Conservation (phyloP, 2,113 vertebrate species). For the Heloderma charlesbogerti region DNA sequence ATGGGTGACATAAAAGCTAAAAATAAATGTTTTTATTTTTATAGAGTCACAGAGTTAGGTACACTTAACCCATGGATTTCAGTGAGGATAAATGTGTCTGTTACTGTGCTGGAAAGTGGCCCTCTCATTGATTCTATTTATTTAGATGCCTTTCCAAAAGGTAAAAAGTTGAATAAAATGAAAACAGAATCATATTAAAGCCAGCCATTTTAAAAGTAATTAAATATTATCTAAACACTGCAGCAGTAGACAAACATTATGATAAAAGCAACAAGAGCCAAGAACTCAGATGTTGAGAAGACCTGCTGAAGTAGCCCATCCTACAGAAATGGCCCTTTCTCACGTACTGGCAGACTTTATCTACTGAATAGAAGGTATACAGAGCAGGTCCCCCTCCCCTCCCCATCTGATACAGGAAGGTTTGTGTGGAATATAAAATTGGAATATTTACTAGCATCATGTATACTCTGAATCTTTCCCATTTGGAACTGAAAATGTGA, state of each 20-base stretch:
- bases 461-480: too few species aligned
- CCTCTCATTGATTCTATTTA: not conserved
- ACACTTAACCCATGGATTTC: not conserved
- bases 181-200: not conserved
- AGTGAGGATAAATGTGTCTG: not conserved
- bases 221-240: not conserved
- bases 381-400: too few species aligned
- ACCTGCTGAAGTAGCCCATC: not conserved
- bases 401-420: too few species aligned
- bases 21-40: too few species aligned
- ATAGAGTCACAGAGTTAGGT: not conserved
- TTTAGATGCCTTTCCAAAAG: not conserved
- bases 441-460: too few species aligned
- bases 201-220: not conserved
- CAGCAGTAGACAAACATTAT: not conserved
- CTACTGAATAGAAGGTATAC: too few species aligned
- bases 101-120: not conserved
- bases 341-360: too few species aligned
- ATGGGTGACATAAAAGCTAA: not conserved
- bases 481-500: too few species aligned
- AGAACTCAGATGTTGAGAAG: not conserved
- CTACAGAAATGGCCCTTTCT: too few species aligned
- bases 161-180: not conserved
- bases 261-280: not conserved
- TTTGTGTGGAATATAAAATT: too few species aligned